Evolutionary conservation across 1,140 invertebrate species (phyloP), one percentile per base, ranked within the genome.

Genomic region (Papilio glaucus): DNA sequence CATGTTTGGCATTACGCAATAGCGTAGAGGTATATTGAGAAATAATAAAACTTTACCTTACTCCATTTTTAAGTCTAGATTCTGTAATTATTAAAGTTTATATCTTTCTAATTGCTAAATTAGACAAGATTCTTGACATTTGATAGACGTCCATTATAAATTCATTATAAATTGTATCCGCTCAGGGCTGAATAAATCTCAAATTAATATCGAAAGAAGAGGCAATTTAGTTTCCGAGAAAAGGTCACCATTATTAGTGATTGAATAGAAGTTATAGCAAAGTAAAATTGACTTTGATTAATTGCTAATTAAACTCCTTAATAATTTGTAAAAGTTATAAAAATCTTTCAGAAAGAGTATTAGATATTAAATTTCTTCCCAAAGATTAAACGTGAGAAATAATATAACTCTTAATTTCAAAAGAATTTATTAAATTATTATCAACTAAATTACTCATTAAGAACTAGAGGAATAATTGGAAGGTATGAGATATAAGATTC

Each of bases 91-190:
- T 33, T 37, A 29, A 12, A 33, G 29, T 33, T 33, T 7, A 21
- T 72, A 63, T 41, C 49, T 13, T 53, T 33, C 38, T 72, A 72
- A 61, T 71, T 70, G 63, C 3, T 41, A 69, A 75, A 75, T 75
- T 72, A 69, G 57, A 71, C 57, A 69, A 72, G 29, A 65, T 26
- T 29, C 41, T 49, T 15, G 74, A 72, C 70, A 62, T 29, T n/a
- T 72, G 71, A 72, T 70, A 38, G 74, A 63, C 72, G 60, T 39
- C 29, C 24, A 67, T 72, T 67, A 72, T 72, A 63, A 67, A 72
- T 75, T 72, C 65, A 67, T 72, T 71, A 42, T 61, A 74, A 74
- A 49, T 62, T 70, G 68, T 68, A 71, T 74, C 69, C 73, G 42
- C 8, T 74, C 67, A 65, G 18, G 57, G 26, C 24, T 0, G 15